Conservation (phyloP, 2,888 invertebrate species). For the Phengaris alcon region DNA sequence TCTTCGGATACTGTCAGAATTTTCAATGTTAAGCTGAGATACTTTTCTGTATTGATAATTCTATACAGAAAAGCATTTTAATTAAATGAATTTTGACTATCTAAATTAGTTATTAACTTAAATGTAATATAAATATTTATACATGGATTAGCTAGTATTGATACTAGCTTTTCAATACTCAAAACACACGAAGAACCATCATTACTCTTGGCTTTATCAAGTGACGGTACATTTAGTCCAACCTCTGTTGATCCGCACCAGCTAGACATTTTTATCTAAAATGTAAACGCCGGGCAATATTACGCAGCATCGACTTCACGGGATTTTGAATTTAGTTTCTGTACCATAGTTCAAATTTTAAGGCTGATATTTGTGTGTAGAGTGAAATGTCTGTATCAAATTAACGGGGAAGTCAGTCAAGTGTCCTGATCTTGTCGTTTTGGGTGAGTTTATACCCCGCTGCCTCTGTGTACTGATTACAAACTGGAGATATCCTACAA, state of each 20-base stretch:
- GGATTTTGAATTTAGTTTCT: constrained; percentile 4
- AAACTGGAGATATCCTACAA: constrained; percentile 26
- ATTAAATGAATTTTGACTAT: too few species aligned
- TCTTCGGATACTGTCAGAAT: neutral
- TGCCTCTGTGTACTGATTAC: constrained; percentile 38
- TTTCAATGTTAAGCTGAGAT: too few species aligned
- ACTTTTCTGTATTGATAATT: too few species aligned
- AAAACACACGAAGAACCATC: constrained; percentile 8
- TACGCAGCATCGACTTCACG: constrained; percentile 36
- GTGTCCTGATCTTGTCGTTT: constrained; percentile 59
- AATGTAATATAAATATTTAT: neutral
- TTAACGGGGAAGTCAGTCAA: constrained; percentile 72
- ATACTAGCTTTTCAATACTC: neutral
- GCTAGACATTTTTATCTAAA: constrained; percentile 62
- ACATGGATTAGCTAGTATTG: neutral
- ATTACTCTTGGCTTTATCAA: constrained; percentile 22
- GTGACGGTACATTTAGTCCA: constrained; percentile 41
- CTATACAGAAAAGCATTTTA: too few species aligned
- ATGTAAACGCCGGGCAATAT: constrained; percentile 59
- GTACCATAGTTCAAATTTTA: constrained; percentile 44
- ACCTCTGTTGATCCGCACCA: constrained; percentile 34
- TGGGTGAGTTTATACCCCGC: constrained; percentile 53
- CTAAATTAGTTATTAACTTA: too few species aligned
- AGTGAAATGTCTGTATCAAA: constrained; percentile 63
- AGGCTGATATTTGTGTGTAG: constrained; percentile 51